phyloP scores from a whole-genome alignment of 1,140 invertebrate species.

The Drosophila arawakana region DNA sequence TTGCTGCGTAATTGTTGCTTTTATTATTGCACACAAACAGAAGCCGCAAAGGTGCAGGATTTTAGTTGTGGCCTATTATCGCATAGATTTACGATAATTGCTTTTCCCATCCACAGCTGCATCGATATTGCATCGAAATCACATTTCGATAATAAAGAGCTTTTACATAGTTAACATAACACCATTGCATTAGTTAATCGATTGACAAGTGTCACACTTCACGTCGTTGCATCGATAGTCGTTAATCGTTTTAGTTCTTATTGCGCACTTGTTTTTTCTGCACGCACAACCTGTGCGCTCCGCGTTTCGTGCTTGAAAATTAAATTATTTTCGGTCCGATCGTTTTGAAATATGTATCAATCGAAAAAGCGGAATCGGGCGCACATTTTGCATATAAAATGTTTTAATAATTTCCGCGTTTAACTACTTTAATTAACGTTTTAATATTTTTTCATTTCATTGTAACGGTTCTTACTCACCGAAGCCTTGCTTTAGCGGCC shows the following conservation, averaged over 20 bases:
- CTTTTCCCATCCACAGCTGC: constrained; percentile 55
- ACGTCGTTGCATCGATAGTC: background rate
- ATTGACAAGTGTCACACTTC: no score
- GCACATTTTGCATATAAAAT: background rate
- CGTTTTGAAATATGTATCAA: constrained; percentile 4
- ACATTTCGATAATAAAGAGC: no score
- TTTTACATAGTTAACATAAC: no score
- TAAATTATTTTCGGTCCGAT: background rate
- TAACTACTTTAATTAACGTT: background rate
- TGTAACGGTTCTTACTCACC: no score
- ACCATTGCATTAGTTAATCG: no score
- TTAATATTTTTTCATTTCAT: no score
- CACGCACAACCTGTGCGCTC: background rate
- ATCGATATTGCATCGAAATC: constrained; percentile 3
- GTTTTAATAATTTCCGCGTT: background rate
- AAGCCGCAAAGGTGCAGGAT: constrained; percentile 27
- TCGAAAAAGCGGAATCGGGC: background rate
- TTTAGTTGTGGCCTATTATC: constrained; percentile 59
- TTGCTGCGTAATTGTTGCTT: constrained; percentile 79
- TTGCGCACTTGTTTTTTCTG: background rate
- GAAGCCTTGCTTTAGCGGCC: no score
- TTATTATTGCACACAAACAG: constrained; percentile 36
- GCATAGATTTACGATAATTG: constrained; percentile 66
- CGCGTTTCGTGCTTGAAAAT: background rate
- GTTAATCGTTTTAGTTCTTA: background rate